These are phyloP conservation scores for Mustela nigripes DNA, from an alignment of 2,113 vertebrate genomes.

Conservation along the genomic window DNA sequence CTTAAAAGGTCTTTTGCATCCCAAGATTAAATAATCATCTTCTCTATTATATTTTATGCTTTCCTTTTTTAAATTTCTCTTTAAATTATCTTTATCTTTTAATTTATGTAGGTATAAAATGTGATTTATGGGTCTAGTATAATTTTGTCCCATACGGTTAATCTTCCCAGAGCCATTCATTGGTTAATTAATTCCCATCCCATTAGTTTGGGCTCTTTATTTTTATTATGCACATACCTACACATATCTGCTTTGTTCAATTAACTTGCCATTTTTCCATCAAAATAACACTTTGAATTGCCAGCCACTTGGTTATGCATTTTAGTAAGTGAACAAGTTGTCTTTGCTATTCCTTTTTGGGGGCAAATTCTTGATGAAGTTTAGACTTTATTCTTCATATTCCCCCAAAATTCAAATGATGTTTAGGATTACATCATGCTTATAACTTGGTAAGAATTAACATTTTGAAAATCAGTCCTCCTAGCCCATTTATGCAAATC, in stretches of 20 bases:
- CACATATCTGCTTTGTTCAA: not conserved
- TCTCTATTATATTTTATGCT: slow-evolving; percentile 33
- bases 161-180: not conserved
- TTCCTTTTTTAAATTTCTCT: slow-evolving; percentile 47
- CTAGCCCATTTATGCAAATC: not conserved
- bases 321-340: not conserved
- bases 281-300: not conserved
- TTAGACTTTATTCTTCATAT: slow-evolving; percentile 54
- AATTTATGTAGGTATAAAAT: slow-evolving; percentile 51
- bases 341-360: not conserved
- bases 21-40: slow-evolving; percentile 64
- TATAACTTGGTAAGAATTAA: slow-evolving; percentile 26
- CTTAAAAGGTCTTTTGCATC: slow-evolving; percentile 21
- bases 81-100: not conserved
- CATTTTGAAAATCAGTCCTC: not conserved
- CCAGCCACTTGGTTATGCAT: not conserved
- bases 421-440: not conserved
- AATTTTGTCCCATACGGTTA: not conserved
- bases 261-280: slow-evolving; percentile 8
- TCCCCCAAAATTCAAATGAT: not conserved
- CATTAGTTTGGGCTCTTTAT: not conserved
- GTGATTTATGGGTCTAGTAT: not conserved
- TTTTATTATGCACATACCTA: not conserved
- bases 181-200: not conserved
- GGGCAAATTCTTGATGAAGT: slow-evolving; percentile 11